Conservation (phyloP, 1,140 invertebrate species). For the Cydia amplana region DNA sequence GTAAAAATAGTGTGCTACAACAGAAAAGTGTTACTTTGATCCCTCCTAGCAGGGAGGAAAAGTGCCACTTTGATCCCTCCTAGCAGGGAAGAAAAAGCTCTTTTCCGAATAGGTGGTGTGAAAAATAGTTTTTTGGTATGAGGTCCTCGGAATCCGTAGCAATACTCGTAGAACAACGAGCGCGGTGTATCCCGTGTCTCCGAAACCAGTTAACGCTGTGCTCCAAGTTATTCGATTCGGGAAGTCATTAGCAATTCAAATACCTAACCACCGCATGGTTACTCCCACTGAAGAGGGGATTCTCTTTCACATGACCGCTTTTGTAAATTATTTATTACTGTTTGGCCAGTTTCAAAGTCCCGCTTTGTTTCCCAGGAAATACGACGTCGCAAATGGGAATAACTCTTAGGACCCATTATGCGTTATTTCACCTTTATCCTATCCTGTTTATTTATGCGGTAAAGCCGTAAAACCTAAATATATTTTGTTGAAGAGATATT, state of each 20-base stretch:
- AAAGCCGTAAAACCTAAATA: background rate
- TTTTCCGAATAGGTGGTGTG: no score
- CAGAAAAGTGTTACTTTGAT: no score
- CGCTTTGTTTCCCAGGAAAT: slow-evolving; percentile 51
- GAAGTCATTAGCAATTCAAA: slow-evolving; percentile 75
- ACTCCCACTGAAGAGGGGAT: slow-evolving; percentile 52
- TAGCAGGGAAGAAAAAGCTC: no score
- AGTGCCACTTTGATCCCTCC: no score
- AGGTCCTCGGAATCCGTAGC: slow-evolving; percentile 23
- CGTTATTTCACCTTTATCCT: slow-evolving; percentile 31
- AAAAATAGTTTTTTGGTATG: background rate
- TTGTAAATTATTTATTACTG: slow-evolving; percentile 73
- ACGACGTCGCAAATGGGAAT: slow-evolving; percentile 47
- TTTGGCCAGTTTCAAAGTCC: slow-evolving; percentile 56
- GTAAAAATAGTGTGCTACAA: no score
- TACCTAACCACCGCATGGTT: slow-evolving; percentile 59
- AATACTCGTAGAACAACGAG: slow-evolving; percentile 36
- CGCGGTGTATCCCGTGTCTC: slow-evolving; percentile 51
- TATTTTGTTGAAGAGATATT: no score
- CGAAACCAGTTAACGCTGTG: slow-evolving; percentile 54
- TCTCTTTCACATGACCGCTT: slow-evolving; percentile 67
- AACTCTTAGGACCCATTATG: slow-evolving; percentile 40
- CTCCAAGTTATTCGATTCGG: slow-evolving; percentile 64
- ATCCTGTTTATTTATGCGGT: slow-evolving; percentile 21
- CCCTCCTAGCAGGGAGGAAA: no score